Evolutionary conservation across 2,888 invertebrate species (phyloP).

Genomic region (Andricus quercusramuli): DNA sequence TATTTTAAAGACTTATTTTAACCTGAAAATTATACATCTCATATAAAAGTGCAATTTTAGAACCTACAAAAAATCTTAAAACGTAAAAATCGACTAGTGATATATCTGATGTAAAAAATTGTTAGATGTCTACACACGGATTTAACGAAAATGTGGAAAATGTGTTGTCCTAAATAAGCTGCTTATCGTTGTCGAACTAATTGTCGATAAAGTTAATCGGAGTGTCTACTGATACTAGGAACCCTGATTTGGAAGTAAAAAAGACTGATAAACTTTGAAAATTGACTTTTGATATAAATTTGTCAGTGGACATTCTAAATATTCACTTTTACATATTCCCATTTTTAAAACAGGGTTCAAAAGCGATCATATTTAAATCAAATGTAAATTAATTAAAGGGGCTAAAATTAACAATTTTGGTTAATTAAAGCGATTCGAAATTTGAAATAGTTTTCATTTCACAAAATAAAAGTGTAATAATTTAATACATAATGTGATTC

Average conservation of each 20-base stretch:
- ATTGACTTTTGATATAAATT: background rate
- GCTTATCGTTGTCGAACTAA: slow-evolving; percentile 35
- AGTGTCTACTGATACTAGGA: slow-evolving; percentile 19
- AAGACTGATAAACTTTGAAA: background rate
- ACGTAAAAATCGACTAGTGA: slow-evolving; percentile 19
- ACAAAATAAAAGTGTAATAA: background rate
- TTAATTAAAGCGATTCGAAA: background rate
- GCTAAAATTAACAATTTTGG: too few species aligned
- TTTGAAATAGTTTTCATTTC: background rate
- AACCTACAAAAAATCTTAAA: slow-evolving; percentile 8
- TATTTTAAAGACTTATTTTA: background rate
- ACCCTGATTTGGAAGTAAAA: background rate
- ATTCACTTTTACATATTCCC: background rate
- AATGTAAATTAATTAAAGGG: too few species aligned
- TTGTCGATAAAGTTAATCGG: slow-evolving; percentile 17
- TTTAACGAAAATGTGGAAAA: slow-evolving; percentile 17
- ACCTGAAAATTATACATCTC: background rate
- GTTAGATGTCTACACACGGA: slow-evolving; percentile 32
- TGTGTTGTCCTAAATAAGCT: slow-evolving; percentile 36
- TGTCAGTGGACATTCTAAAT: background rate
- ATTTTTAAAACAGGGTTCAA: background rate
- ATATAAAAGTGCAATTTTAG: slow-evolving; percentile 20
- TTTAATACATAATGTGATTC: too few species aligned
- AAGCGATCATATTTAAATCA: background rate
- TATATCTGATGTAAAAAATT: slow-evolving; percentile 36